Base-by-base conservation (phyloP, 2,113 vertebrate species). In the Otus sunia region DNA sequence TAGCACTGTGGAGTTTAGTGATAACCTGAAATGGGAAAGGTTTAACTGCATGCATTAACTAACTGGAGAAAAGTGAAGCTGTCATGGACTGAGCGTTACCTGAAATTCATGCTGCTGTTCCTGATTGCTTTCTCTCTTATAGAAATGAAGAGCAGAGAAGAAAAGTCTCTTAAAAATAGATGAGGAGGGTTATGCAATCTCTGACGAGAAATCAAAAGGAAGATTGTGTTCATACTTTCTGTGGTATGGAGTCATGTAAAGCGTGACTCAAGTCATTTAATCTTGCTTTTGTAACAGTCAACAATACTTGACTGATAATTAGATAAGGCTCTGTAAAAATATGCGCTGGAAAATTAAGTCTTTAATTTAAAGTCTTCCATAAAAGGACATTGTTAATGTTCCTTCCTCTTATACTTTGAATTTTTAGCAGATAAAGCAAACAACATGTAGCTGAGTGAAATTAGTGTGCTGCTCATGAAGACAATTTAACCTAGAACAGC, bases 61-160 rank as follows among this genome's bases (percentile, higher is more conserved):
- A 71, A 58, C 52, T 9, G 10, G 53, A 68, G 26, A 52, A 34
- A 67, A 43, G 55, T 17, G 62, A 63, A n/a, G 53, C 17, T 73
- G 47, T 23, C 77, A 18, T 3, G 41, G n/a, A 72, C 21, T 0
- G 0, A 80, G 66, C 1, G 0, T 27, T 49, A 49, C n/a, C 26
- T 0, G 0, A 47, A 90, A 77, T 29, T 69, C 47, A 75, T 21
- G 59, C 1, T 20, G 39, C 23, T 37, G 17, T 25, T 58, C 17
- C 25, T 7, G 10, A 34, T 14, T 63, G 36, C 22, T 55, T 63
- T 36, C 4, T n/a, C 27, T 36, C 3, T 1, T 17, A 15, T 0
- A 16, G 11, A 62, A 75, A 86, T 4, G 7, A 59, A 73, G 22
- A 68, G 5, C 12, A 72, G 49, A 45, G 36, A 84, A 84, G 34